Evolutionary conservation across 1,140 invertebrate species (phyloP), one percentile per base, ranked within the genome.

Genomic region (Rhyacophila brunnea): DNA sequence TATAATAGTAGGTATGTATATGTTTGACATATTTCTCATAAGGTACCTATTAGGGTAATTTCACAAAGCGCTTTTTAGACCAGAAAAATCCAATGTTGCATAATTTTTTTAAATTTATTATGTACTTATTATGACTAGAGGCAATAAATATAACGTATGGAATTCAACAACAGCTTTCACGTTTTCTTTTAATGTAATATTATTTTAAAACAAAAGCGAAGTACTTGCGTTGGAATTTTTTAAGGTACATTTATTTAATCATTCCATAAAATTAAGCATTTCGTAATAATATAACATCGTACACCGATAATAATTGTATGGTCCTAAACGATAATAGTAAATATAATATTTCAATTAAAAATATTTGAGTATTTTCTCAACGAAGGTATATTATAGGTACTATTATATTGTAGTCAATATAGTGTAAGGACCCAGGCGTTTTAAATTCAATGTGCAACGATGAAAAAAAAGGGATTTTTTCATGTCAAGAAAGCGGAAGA

Each of bases 51-150:
- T 40, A 60, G 50, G 62, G 58, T 60, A 60, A 64, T 57, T 60
- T 60, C 58, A 60, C 62, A 64, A 64, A 64, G 62, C 62, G 57
- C 58, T 57, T 62, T 56, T 58, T 58, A 64, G 57, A 64, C 57
- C 56, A 57, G 62, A 49, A 64, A 50, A 64, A 57, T 60, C 58
- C 58, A 64, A 57, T 59, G 44, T 51, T 56, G 56, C 51, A 44
- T 64, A 59, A 59, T 58, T 55, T 55, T 45, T 28, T 28, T 28
- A 28, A 43, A 48, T 43, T 47, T 58, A 58, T 58, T 59, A 63
- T 58, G 60, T 63, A 54, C 45, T 46, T 40, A 54, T 57, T 53
- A 64, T 64, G 62, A 64, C 62, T 64, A 64, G 62, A 64, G 62
- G 62, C 57, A 51, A 64, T 64, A 55, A 57, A 58, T 60, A 58